phyloP scores from a whole-genome alignment of 2,113 vertebrate genomes.

The Haemorhous mexicanus region DNA sequence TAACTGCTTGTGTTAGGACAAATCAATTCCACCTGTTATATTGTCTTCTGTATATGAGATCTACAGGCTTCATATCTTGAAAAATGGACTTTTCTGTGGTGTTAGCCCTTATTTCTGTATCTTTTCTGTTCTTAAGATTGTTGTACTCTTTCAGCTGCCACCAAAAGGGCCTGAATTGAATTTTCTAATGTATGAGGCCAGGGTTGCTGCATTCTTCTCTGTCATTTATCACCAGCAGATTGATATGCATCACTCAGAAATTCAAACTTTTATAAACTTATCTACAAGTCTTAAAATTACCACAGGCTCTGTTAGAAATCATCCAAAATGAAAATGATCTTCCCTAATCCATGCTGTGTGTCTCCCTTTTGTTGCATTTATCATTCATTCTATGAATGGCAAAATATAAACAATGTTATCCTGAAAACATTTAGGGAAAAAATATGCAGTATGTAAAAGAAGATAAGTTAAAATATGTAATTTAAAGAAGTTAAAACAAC shows the following conservation, averaged over 20 bases:
- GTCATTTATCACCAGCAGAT: neutral
- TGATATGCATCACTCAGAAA: neutral
- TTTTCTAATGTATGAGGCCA: neutral
- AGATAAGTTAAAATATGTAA: neutral
- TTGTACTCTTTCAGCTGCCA: neutral
- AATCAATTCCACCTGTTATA: neutral
- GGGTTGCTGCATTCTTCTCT: neutral
- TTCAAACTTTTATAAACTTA: neutral
- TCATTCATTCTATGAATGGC: neutral
- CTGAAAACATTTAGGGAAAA: neutral
- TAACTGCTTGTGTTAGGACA: neutral
- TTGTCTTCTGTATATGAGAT: neutral
- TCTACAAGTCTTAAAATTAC: neutral
- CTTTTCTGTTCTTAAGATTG: neutral
- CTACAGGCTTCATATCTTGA: neutral
- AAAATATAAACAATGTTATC: neutral
- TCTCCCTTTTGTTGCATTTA: neutral
- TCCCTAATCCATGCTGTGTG: neutral
- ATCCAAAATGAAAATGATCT: neutral
- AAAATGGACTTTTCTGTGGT: neutral
- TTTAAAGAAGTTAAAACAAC: neutral
- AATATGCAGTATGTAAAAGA: neutral
- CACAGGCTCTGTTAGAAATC: neutral
- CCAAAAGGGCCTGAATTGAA: rapidly evolving
- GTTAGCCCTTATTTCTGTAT: neutral